Evolutionary conservation across 2,113 vertebrate genomes (phyloP).

Genomic region (Naja naja): DNA sequence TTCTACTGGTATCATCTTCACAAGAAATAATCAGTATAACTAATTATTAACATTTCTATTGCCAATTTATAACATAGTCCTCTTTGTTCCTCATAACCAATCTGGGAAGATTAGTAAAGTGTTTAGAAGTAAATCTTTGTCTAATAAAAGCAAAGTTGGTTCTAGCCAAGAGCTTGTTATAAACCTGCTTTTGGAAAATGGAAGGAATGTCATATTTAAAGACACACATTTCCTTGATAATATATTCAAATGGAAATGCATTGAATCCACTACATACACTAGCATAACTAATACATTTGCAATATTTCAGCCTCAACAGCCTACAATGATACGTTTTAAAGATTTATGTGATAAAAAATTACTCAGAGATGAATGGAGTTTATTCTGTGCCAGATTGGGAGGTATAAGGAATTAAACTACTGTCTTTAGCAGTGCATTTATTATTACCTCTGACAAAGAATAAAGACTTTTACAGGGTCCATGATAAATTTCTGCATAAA

Average conservation of each 20-base stretch:
- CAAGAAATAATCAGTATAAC: not conserved
- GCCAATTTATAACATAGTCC: slow-evolving; percentile 43
- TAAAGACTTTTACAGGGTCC: slow-evolving; percentile 70
- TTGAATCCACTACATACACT: slow-evolving; percentile 71
- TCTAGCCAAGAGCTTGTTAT: slow-evolving; percentile 61
- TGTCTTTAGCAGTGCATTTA: slow-evolving; percentile 76
- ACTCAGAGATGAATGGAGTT: slow-evolving; percentile 72
- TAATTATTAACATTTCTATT: slow-evolving; percentile 18
- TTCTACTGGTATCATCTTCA: not conserved
- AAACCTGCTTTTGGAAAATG: slow-evolving; percentile 59
- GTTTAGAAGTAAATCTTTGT: slow-evolving; percentile 67
- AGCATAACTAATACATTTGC: slow-evolving; percentile 74
- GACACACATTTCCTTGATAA: slow-evolving; percentile 75
- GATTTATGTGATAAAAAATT: slow-evolving; percentile 77
- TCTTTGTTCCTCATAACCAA: slow-evolving; percentile 14
- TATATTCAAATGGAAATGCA: slow-evolving; percentile 76
- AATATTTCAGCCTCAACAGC: slow-evolving; percentile 74
- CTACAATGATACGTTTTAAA: slow-evolving; percentile 72
- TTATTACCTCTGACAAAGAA: slow-evolving; percentile 78
- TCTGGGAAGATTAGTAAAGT: slow-evolving; percentile 50
- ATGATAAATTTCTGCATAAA: slow-evolving; percentile 69
- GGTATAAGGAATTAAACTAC: slow-evolving; percentile 74
- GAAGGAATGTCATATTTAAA: slow-evolving; percentile 68
- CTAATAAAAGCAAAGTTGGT: slow-evolving; percentile 61
- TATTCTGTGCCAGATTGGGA: slow-evolving; percentile 74